These are phyloP conservation scores for Ochlodes sylvanus DNA, from an alignment of 2,888 invertebrate genomes.

Conservation along the genomic window DNA sequence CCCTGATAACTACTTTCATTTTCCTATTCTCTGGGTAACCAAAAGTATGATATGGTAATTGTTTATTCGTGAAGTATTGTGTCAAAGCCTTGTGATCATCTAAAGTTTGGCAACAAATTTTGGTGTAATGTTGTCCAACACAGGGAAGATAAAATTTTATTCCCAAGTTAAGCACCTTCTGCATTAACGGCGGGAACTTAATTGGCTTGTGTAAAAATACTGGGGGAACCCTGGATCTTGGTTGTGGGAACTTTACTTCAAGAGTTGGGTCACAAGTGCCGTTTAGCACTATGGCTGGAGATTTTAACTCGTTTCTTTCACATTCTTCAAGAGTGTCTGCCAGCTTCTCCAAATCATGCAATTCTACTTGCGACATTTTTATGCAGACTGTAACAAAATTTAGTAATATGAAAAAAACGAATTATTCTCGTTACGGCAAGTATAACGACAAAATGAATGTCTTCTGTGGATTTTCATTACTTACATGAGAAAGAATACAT, in stretches of 20 bases:
- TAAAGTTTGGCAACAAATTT: conserved; percentile 53
- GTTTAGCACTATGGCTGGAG: conserved; percentile 45
- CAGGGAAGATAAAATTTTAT: conserved; percentile 56
- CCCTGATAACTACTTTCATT: conserved; percentile 64
- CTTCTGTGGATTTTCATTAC: no score
- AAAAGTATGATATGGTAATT: conserved; percentile 66
- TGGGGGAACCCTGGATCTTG: conserved; percentile 55
- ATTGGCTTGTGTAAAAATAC: conserved; percentile 61
- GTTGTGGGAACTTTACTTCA: conserved; percentile 55
- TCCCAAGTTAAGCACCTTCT: conserved; percentile 50
- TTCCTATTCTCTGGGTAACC: conserved; percentile 60
- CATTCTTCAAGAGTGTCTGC: conserved; percentile 44
- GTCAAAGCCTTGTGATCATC: conserved; percentile 57
- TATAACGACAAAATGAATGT: no score
- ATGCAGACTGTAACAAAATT: no score
- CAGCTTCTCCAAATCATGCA: conserved; percentile 45
- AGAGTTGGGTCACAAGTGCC: conserved; percentile 43
- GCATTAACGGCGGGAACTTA: conserved; percentile 52
- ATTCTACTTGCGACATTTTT: conserved; percentile 48
- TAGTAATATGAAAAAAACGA: no score
- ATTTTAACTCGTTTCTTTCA: conserved; percentile 40
- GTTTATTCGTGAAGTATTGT: conserved; percentile 57
- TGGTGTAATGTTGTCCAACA: conserved; percentile 49
- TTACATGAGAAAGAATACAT: no score
- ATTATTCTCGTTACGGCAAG: no score